phyloP scores from a whole-genome alignment of 2,888 invertebrate genomes.

The Gortyna flavago region DNA sequence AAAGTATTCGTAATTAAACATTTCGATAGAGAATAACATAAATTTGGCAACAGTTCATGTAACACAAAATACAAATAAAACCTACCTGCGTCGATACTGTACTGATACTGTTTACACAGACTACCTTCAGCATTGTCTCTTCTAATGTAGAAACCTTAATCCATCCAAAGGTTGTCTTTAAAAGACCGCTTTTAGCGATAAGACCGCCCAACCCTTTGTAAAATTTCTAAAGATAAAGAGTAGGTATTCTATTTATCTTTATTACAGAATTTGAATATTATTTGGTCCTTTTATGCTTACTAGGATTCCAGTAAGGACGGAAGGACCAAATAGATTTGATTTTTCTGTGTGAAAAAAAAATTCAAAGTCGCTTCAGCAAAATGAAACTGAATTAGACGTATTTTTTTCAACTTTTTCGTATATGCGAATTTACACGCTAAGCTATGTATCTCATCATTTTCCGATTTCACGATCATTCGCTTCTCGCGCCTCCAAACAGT shows the following conservation, averaged over 20 bases:
- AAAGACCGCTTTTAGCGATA: neutral
- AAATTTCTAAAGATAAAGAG: neutral
- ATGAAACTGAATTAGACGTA: conserved; percentile 13
- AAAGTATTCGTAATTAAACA: neutral
- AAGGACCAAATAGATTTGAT: neutral
- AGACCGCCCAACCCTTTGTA: neutral
- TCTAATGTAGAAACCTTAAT: neutral
- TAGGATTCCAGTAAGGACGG: neutral
- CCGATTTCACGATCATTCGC: conserved; percentile 61
- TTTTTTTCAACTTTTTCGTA: conserved; percentile 28
- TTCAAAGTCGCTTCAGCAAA: neutral
- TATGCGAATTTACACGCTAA: conserved; percentile 38
- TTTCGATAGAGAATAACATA: neutral
- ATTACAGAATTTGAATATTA: neutral
- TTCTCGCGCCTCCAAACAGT: conserved; percentile 49
- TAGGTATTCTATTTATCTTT: neutral
- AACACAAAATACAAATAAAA: neutral
- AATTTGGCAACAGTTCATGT: neutral
- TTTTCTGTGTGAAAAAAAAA: neutral
- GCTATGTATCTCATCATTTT: conserved; percentile 57
- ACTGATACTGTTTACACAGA: neutral
- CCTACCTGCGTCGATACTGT: neutral
- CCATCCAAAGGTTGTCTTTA: neutral
- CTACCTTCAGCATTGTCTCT: neutral
- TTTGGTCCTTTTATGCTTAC: no score